Conservation (phyloP, 92 coral and sea anemone genomes). For the Porites evermanni region DNA sequence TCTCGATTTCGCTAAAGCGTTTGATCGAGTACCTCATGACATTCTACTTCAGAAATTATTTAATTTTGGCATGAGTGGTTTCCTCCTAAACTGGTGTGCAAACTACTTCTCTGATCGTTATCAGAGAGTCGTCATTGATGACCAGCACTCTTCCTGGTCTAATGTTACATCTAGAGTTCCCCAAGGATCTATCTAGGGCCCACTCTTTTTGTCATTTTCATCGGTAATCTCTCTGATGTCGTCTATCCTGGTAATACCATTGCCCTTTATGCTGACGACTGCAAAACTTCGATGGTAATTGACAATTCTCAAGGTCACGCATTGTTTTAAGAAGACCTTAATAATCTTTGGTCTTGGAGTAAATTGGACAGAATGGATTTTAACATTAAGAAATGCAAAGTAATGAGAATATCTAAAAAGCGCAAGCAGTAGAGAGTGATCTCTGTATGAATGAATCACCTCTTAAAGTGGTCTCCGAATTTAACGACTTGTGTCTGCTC, state of each 20-base stretch:
- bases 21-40: not conserved
- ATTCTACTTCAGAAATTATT: not conserved
- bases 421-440: constrained; percentile 9
- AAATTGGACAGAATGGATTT: constrained; percentile 2
- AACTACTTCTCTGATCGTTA: not conserved
- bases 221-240: not conserved
- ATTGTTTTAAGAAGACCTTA: constrained; percentile 2
- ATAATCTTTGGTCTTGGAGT: constrained; percentile 8
- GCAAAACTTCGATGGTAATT: not conserved
- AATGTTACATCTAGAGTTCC: not conserved
- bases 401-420: constrained; percentile 27
- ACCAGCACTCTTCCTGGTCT: not conserved
- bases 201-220: not conserved
- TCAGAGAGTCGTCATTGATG: not conserved
- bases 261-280: not conserved
- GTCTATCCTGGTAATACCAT: not conserved
- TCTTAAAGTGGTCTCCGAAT: constrained; percentile 38
- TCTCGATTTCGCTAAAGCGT: not conserved
- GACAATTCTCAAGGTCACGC: not conserved
- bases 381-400: not conserved
- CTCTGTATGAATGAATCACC: constrained; percentile 18
- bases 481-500: constrained; percentile 40
- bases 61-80: not conserved
- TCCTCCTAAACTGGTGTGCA: not conserved
- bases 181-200: constrained; percentile 4